phyloP scores from a whole-genome alignment of 2,888 invertebrate species.

The Gandaritis pyraliata region DNA sequence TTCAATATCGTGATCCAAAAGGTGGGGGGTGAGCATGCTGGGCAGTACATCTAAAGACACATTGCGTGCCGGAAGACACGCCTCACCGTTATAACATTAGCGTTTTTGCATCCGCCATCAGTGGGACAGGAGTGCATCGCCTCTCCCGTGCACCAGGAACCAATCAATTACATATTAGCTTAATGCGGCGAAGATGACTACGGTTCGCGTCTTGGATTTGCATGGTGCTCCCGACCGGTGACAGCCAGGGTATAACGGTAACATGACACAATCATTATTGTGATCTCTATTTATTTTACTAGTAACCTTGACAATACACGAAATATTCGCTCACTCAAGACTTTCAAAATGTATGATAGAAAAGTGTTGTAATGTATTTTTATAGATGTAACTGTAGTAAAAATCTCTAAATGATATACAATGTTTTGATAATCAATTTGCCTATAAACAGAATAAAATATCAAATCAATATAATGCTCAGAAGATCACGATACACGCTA shows the following conservation, averaged over 20 bases:
- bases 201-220: conserved; percentile 66
- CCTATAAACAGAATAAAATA: conserved; percentile 16
- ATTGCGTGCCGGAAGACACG: conserved; percentile 62
- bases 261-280: conserved; percentile 59
- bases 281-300: conserved; percentile 57
- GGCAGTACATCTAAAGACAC: conserved; percentile 44
- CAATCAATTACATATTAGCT: conserved; percentile 83
- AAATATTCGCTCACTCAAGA: not conserved
- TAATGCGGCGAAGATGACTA: conserved; percentile 76
- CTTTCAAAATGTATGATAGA: not conserved
- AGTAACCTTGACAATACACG: conserved; percentile 18
- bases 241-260: conserved; percentile 61
- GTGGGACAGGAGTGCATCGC: conserved; percentile 72
- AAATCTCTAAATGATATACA: not conserved
- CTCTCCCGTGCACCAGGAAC: conserved; percentile 70
- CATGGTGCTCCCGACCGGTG: conserved; percentile 59
- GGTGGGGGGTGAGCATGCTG: conserved; percentile 40
- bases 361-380: not conserved
- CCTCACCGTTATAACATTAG: conserved; percentile 77
- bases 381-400: not conserved
- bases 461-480: conserved; percentile 22
- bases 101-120: conserved; percentile 78
- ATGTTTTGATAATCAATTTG: conserved; percentile 12
- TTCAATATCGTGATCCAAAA: conserved; percentile 60
- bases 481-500: conserved; percentile 53